Base-by-base conservation (phyloP, 1,140 invertebrate species). In the Eupeodes corollae region DNA sequence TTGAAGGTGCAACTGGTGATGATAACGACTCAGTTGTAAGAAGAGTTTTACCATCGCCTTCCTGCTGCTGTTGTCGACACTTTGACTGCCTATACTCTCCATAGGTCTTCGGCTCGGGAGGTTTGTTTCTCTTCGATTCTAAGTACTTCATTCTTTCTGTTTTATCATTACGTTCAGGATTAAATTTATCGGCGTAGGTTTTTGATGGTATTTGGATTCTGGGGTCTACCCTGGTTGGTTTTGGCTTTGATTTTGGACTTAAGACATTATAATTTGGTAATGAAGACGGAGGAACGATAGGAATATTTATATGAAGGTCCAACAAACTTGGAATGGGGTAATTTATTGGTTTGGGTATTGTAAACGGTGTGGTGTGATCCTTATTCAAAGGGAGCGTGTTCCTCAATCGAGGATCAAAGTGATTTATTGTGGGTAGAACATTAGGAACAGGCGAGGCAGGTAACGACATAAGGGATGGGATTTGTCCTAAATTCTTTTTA, bases 81-180 rank as follows among this genome's bases (percentile, higher is more conserved):
- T 31, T 53, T 45, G 30, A 43, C 38, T 32, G 51, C 47, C 49
- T 48, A 44, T 63, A 52, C 34, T 61, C 61, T 0, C 48, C 41
- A 44, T 66, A 66, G 2, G 59, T 62, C 1, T 44, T 34, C 12
- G 44, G 44, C 13, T 19, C 30, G 3, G 40, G 12, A 19, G 18
- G n/a, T 5, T 41, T 16, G 16, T 14, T 19, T 9, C 11, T 41
- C 32, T 52, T 52, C 3, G 50, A 48, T 19, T 52, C 46, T 13
- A 48, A 52, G 45, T 52, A 52, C 37, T 48, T 48, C 9, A 32
- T 33, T 34, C 50, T 32, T 13, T 52, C 50, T 1, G 41, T 41
- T 40, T 48, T 48, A 38, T 52, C 50, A 45, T 52, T 52, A 3
- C 39, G 14, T 2, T 32, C 6, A 1, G 50, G n/a, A 40, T 37